phyloP scores from a whole-genome alignment of 2,113 vertebrate species.

The Bufo bufo region DNA sequence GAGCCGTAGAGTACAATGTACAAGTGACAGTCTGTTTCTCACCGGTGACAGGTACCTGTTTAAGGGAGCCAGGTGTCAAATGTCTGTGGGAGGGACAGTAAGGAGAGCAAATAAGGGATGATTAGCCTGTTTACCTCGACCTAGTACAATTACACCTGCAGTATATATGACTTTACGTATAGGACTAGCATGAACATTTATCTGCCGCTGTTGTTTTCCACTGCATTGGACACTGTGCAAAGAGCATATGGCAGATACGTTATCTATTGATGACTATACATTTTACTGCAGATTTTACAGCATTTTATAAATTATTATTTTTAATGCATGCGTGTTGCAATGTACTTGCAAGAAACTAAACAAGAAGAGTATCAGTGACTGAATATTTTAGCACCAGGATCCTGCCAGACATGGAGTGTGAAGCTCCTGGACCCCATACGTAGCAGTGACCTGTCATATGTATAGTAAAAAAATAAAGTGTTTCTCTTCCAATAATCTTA shows the following conservation, averaged over 20 bases:
- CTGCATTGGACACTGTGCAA: not conserved
- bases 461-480: no score
- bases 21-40: not conserved
- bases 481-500: no score
- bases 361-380: not conserved
- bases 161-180: not conserved
- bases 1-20: not conserved
- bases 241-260: not conserved
- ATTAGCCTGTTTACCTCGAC: conserved; percentile 24
- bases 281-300: not conserved
- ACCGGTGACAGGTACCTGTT: conserved; percentile 20
- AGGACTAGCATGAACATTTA: not conserved
- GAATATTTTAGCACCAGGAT: not conserved
- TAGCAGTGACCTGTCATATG: no score
- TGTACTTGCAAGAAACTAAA: not conserved
- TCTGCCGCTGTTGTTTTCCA: not conserved
- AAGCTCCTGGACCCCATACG: not conserved
- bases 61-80: conserved; percentile 44
- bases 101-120: conserved; percentile 9
- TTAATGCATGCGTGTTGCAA: not conserved
- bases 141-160: not conserved
- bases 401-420: not conserved
- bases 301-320: not conserved
- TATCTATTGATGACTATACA: not conserved
- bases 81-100: conserved; percentile 32